phyloP scores from a whole-genome alignment of 2,888 invertebrate genomes.

The Diarsia dahlii region DNA sequence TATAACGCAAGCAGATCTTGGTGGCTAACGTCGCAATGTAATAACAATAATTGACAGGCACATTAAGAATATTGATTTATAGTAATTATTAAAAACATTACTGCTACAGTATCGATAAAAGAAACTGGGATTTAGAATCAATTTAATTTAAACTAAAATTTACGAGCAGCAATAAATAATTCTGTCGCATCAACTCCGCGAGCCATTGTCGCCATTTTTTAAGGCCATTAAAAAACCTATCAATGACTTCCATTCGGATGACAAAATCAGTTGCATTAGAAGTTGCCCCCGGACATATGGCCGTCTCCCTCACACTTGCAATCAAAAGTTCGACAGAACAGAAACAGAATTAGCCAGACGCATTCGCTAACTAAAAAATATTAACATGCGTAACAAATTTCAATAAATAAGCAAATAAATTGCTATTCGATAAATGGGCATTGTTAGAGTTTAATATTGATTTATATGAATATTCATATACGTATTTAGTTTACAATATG shows the following conservation, averaged over 20 bases:
- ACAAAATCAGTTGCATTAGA: slow-evolving; percentile 83
- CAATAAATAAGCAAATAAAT: slow-evolving; percentile 90
- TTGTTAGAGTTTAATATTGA: slow-evolving; percentile 87
- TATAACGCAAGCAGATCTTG: slow-evolving; percentile 31
- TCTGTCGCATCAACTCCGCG: slow-evolving; percentile 81
- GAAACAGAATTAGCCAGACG: slow-evolving; percentile 75
- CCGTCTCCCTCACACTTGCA: slow-evolving; percentile 78
- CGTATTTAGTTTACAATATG: slow-evolving; percentile 80
- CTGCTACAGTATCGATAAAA: slow-evolving; percentile 80
- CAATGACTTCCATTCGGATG: slow-evolving; percentile 85
- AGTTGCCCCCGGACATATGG: slow-evolving; percentile 69
- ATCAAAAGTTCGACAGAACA: slow-evolving; percentile 68
- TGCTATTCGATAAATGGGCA: slow-evolving; percentile 86
- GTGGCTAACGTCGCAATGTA: slow-evolving; percentile 33
- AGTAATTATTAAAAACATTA: slow-evolving; percentile 82
- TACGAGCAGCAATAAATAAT: slow-evolving; percentile 88
- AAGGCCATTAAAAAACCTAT: slow-evolving; percentile 89
- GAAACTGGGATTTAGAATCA: slow-evolving; percentile 83
- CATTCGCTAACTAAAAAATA: slow-evolving; percentile 77
- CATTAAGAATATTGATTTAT: slow-evolving; percentile 82
- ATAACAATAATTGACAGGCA: slow-evolving; percentile 65
- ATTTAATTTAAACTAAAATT: slow-evolving; percentile 89
- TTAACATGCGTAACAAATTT: slow-evolving; percentile 88
- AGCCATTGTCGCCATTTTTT: slow-evolving; percentile 89
- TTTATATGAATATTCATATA: slow-evolving; percentile 91